Percentiles rank a stretch among this genome's conserved stretches.
These are phyloP conservation scores for Periplaneta americana DNA, from an alignment of 1,140 invertebrate species.

Conservation along the genomic window DNA sequence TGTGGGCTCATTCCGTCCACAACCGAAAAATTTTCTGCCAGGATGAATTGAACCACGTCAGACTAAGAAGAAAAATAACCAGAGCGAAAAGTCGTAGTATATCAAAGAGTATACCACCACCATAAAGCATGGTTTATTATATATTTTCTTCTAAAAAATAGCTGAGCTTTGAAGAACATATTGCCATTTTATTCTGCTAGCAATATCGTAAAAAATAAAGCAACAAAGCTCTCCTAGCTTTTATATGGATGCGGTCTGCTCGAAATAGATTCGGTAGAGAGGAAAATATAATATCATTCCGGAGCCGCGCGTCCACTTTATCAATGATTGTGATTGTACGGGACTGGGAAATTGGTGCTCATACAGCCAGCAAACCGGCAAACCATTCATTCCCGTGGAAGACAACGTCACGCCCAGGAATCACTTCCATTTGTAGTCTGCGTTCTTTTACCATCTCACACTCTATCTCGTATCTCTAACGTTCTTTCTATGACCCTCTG, in stretches of 20 bases:
- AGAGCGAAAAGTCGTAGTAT: neutral
- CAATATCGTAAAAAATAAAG: neutral
- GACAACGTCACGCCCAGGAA: neutral
- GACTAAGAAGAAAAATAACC: neutral
- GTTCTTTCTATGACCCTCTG: neutral
- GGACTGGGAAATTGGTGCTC: neutral
- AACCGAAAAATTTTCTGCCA: too few species aligned
- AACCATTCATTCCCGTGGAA: neutral
- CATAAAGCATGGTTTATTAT: neutral
- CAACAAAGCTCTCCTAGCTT: neutral
- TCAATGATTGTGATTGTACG: neutral
- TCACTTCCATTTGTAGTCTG: neutral
- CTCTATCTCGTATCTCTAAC: neutral
- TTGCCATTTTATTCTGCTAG: neutral
- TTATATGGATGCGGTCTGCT: neutral
- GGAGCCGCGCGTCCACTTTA: neutral
- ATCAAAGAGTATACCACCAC: neutral
- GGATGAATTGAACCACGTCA: neutral
- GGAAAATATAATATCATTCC: neutral
- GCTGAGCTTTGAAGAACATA: neutral
- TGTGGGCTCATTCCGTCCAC: too few species aligned
- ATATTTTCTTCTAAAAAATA: neutral
- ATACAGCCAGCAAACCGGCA: neutral
- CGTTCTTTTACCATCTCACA: neutral
- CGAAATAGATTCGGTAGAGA: neutral